A percentile compares a stretch with the other conserved stretches of the same genome.
These are phyloP conservation scores for Pelusios castaneus DNA, from an alignment of 2,113 vertebrate genomes.

Conservation along the genomic window DNA sequence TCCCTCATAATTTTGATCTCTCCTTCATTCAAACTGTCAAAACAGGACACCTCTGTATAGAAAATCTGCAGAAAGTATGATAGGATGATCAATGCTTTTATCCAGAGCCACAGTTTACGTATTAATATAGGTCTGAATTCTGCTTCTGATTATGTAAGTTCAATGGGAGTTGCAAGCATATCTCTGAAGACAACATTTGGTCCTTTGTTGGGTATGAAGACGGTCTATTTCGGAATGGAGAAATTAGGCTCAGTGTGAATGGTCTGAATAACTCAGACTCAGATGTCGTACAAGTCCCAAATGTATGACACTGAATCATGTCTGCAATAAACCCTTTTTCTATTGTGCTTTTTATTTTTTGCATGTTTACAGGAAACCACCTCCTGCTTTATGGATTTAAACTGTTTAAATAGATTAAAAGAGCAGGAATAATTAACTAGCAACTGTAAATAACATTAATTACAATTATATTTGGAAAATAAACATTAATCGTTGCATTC, in stretches of 20 bases:
- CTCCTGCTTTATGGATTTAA: conserved; percentile 43
- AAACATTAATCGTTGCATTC: conserved; percentile 40
- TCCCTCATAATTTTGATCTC: conserved; percentile 27
- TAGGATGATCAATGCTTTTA: not conserved
- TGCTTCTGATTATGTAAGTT: not conserved
- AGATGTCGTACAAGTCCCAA: conserved; percentile 11
- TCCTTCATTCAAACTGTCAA: conserved; percentile 46
- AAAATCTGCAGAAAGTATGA: not conserved
- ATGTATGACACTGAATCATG: conserved; percentile 29
- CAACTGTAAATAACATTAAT: conserved; percentile 48
- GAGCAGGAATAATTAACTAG: conserved; percentile 47
- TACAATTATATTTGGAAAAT: not conserved
- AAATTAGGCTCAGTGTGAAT: not conserved
- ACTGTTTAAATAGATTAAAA: conserved; percentile 18
- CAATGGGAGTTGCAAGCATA: conserved; percentile 2
- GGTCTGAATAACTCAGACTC: not conserved
- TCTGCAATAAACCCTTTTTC: conserved; percentile 32
- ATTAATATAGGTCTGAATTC: conserved; percentile 10
- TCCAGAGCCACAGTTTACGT: not conserved
- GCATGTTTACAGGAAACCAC: conserved; percentile 38
- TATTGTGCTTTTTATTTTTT: not conserved
- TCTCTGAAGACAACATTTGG: conserved; percentile 6
- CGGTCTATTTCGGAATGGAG: conserved; percentile 12
- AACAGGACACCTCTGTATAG: not conserved
- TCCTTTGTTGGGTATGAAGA: conserved; percentile 7